Conservation (phyloP, 2,113 vertebrate species). For the Onychostoma macrolepis region DNA sequence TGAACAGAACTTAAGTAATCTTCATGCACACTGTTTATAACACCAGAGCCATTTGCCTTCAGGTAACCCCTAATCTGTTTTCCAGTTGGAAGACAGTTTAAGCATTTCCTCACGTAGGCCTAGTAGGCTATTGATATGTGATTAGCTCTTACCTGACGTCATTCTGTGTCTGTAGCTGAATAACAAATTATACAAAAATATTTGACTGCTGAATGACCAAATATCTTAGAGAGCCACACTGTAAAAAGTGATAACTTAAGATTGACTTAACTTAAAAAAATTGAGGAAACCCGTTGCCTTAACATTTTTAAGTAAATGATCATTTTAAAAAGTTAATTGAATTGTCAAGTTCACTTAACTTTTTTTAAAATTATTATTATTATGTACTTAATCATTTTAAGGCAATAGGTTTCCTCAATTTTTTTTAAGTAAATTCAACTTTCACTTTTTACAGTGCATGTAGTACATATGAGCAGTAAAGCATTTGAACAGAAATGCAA, state of each 20-base stretch:
- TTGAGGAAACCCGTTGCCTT: no score
- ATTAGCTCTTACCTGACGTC: constrained; percentile 52
- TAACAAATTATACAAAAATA: background rate
- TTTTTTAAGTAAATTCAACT: no score
- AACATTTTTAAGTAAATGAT: no score
- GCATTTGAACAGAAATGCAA: background rate
- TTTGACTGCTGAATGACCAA: constrained; percentile 1
- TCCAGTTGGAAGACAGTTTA: constrained; percentile 1
- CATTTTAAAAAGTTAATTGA: no score
- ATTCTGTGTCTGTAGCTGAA: background rate
- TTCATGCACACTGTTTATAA: background rate
- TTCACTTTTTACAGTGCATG: no score
- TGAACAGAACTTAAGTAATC: background rate
- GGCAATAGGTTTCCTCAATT: no score
- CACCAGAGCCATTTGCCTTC: background rate
- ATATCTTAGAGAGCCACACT: background rate
- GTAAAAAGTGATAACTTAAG: no score
- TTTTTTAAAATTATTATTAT: no score
- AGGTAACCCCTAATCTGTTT: background rate
- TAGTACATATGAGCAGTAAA: background rate
- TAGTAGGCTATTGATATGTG: constrained; percentile 8
- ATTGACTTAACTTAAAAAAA: no score
- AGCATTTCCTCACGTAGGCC: background rate
- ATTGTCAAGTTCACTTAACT: no score
- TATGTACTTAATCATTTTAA: no score